These are phyloP conservation scores for Xenus cinereus DNA, from an alignment of 2,113 vertebrate genomes.

Conservation along the genomic window DNA sequence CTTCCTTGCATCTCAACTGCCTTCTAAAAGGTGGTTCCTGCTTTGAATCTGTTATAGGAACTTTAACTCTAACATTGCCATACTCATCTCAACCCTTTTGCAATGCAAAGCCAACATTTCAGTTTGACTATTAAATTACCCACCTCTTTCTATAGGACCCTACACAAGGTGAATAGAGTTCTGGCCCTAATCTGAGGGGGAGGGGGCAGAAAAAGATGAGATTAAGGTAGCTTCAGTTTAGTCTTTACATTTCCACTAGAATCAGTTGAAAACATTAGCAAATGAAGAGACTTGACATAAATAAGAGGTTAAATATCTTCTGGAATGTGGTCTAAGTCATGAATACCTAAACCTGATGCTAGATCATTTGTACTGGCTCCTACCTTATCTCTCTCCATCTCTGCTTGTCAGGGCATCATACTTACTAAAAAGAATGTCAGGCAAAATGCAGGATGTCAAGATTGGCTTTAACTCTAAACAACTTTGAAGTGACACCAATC, in stretches of 20 bases:
- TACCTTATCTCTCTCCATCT: neutral
- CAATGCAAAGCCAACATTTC: neutral
- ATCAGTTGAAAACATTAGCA: neutral
- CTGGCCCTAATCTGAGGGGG: neutral
- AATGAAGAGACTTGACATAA: neutral
- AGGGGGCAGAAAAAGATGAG: neutral
- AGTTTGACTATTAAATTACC: neutral
- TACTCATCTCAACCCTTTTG: neutral
- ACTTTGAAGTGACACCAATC: neutral
- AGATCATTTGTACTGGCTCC: neutral
- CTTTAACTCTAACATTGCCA: neutral
- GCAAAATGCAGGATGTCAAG: neutral
- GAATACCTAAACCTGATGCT: neutral
- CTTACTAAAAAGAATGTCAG: neutral
- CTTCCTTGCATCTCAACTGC: neutral
- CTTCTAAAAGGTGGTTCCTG: neutral
- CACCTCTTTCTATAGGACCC: neutral
- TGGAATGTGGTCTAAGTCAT: neutral
- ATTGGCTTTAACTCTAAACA: constrained; percentile 3
- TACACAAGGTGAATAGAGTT: neutral
- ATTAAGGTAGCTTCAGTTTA: neutral
- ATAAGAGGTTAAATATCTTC: neutral
- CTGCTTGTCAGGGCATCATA: neutral
- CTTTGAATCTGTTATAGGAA: neutral
- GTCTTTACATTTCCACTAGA: neutral